Evolutionary conservation across 2,888 invertebrate genomes (phyloP).

Genomic region (Tanypteryx hageni): DNA sequence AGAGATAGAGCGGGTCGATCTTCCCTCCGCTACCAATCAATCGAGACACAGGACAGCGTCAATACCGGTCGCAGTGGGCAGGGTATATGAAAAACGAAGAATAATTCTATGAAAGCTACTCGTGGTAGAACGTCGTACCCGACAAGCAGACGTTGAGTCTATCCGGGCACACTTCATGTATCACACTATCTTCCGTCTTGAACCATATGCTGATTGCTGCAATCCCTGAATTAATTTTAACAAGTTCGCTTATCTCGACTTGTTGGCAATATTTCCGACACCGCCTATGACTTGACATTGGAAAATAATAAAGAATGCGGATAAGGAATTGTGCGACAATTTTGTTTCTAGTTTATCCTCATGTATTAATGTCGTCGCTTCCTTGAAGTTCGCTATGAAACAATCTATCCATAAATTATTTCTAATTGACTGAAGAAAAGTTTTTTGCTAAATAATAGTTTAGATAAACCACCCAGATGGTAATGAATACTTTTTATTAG

Average conservation of each 20-base stretch:
- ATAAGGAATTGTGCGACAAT: background rate
- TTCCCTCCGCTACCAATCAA: too few relatives aligned
- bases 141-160: background rate
- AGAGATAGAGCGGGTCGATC: too few relatives aligned
- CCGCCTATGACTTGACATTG: conserved; percentile 1
- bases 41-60: too few relatives aligned
- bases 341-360: background rate
- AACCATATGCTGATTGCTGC: background rate
- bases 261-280: conserved; percentile 14
- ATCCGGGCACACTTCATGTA: background rate
- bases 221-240: conserved; percentile 16
- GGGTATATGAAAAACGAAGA: too few relatives aligned
- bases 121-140: too few relatives aligned
- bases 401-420: background rate
- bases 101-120: too few relatives aligned
- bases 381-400: background rate
- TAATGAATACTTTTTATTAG: background rate
- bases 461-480: background rate
- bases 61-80: too few relatives aligned
- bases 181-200: background rate
- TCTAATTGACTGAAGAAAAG: background rate
- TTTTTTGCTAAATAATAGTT: background rate
- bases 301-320: background rate
- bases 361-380: background rate
- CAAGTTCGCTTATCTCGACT: background rate